Conservation (phyloP, 2,797 vertebrate genomes). For the Hydrolagus colliei region DNA sequence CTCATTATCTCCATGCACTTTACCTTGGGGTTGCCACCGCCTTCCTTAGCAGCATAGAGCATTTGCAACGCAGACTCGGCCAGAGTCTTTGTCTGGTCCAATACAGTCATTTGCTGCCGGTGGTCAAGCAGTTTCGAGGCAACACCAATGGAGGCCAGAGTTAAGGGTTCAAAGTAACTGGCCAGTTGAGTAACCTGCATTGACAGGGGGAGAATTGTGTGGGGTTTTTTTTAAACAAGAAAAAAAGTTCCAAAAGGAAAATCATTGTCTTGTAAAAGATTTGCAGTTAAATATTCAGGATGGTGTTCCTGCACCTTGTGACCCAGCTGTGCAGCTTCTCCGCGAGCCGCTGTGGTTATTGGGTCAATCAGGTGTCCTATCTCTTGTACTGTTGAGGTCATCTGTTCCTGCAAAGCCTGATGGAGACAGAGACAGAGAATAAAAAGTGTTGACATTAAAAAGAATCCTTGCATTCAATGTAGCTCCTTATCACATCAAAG, state of each 20-base stretch:
- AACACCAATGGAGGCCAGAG: conserved; percentile 81
- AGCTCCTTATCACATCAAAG: too few relatives aligned
- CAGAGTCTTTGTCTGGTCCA: conserved; percentile 94
- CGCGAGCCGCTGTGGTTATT: conserved; percentile 80
- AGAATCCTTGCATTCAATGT: too few relatives aligned
- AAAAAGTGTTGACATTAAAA: neutral
- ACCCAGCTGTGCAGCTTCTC: conserved; percentile 90
- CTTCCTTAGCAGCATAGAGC: conserved; percentile 95
- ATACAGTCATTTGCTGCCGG: conserved; percentile 92
- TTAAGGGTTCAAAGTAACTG: conserved; percentile 89
- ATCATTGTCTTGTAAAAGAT: neutral
- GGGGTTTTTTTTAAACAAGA: conserved; percentile 32
- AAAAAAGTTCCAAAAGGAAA: conserved; percentile 9
- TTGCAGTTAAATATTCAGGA: too few relatives aligned
- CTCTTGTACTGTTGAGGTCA: conserved; percentile 92
- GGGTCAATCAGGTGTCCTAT: conserved; percentile 95
- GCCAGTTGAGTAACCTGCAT: conserved; percentile 84
- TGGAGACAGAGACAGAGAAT: conserved; percentile 33
- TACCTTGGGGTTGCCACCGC: conserved; percentile 95
- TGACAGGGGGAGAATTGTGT: conserved; percentile 27
- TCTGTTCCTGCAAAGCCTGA: conserved; percentile 91
- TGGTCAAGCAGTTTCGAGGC: conserved; percentile 86
- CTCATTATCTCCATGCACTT: neutral
- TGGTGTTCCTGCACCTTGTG: conserved; percentile 72
- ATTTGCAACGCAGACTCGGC: conserved; percentile 94